Conservation (phyloP, 1,140 invertebrate genomes). For the Musca domestica region DNA sequence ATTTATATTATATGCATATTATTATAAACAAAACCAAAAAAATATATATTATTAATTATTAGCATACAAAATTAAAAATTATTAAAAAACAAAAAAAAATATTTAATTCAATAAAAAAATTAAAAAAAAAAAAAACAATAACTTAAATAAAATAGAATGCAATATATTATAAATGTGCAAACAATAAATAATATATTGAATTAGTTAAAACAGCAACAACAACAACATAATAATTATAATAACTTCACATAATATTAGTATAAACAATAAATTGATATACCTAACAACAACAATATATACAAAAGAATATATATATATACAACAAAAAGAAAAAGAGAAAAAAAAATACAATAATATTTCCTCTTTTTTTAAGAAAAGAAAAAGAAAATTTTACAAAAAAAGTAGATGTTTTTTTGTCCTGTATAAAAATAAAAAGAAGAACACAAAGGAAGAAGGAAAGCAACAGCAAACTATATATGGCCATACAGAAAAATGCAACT, state of each 20-base stretch:
- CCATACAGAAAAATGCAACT: too few relatives aligned
- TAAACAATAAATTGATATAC: too few relatives aligned
- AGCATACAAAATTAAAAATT: constrained; percentile 2
- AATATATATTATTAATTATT: constrained; percentile 10
- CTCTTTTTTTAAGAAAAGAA: constrained; percentile 23
- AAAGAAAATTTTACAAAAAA: constrained; percentile 42
- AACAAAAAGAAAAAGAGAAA: too few relatives aligned
- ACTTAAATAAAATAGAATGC: not conserved
- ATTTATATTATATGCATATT: constrained; percentile 39
- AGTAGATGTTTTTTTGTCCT: constrained; percentile 52
- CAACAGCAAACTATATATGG: not conserved
- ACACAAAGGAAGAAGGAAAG: constrained; percentile 23
- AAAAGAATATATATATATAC: too few relatives aligned
- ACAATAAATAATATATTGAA: not conserved
- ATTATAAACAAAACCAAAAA: constrained; percentile 11
- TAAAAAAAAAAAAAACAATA: not conserved
- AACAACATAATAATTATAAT: too few relatives aligned
- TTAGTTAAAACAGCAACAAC: too few relatives aligned
- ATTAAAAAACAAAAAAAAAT: not conserved
- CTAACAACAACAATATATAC: too few relatives aligned
- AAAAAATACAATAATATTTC: too few relatives aligned
- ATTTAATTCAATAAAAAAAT: not conserved
- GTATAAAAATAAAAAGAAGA: constrained; percentile 42
- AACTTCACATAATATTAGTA: too few relatives aligned
- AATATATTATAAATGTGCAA: not conserved